These are phyloP conservation scores for Microtus richardsoni DNA, from an alignment of 2,113 vertebrate genomes.

Conservation along the genomic window DNA sequence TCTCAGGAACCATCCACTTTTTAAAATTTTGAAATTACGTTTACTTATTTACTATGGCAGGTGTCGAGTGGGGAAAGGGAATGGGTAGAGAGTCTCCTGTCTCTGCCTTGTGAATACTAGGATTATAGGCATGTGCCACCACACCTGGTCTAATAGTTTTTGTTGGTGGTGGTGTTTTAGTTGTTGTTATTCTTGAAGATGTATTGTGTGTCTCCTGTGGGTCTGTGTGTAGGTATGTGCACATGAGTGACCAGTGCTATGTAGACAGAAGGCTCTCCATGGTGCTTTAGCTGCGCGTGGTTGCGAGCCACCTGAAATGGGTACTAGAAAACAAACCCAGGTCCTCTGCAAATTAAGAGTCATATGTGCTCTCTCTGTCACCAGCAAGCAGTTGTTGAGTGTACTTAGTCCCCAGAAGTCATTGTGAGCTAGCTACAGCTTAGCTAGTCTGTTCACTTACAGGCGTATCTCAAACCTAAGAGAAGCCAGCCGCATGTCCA, in stretches of 20 bases:
- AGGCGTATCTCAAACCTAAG: not conserved
- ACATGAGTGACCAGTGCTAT: not conserved
- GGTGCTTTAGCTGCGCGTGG: too few species aligned
- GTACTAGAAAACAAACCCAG: not conserved
- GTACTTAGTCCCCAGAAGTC: not conserved
- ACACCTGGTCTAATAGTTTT: not conserved
- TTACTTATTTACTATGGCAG: too few species aligned
- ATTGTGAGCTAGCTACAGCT: not conserved
- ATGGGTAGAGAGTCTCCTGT: not conserved
- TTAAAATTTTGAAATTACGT: too few species aligned
- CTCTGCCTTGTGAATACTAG: not conserved
- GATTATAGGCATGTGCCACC: not conserved
- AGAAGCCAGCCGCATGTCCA: not conserved
- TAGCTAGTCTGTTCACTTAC: not conserved
- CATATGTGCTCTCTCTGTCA: too few species aligned
- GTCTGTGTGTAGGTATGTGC: not conserved
- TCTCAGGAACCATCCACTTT: not conserved
- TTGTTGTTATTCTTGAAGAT: not conserved
- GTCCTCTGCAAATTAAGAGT: not conserved
- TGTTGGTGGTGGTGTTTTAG: not conserved
- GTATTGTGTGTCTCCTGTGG: not conserved
- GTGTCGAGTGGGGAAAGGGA: too few species aligned
- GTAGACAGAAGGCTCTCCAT: not conserved
- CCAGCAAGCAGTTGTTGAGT: not conserved
- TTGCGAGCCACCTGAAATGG: not conserved